phyloP scores from a whole-genome alignment of 2,113 vertebrate genomes.

The Osmerus mordax region DNA sequence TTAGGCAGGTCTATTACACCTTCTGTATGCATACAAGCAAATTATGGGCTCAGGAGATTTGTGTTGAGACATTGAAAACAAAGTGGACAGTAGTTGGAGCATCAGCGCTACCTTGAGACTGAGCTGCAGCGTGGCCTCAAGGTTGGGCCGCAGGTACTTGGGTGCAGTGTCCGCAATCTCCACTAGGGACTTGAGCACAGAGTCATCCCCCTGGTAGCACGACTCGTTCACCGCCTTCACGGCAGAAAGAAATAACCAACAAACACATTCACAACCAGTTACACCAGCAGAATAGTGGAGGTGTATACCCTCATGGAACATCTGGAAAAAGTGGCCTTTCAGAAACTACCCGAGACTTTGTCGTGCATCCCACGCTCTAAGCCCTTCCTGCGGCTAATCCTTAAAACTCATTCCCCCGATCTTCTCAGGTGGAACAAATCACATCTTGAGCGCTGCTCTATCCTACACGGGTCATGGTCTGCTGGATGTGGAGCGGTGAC shows the following conservation, averaged over 20 bases:
- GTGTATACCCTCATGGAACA: not conserved
- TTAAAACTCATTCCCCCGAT: too few relatives aligned
- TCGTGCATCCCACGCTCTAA: too few relatives aligned
- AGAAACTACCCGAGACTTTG: too few relatives aligned
- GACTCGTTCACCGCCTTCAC: conserved; percentile 92
- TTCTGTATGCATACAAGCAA: too few relatives aligned
- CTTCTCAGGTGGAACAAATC: too few relatives aligned
- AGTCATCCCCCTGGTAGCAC: conserved; percentile 93
- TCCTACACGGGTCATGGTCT: too few relatives aligned
- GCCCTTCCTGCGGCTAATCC: too few relatives aligned
- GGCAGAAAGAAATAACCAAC: not conserved
- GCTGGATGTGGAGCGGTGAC: conserved; percentile 11
- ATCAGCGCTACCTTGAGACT: conserved; percentile 76
- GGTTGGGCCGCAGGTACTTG: conserved; percentile 91
- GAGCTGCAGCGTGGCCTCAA: conserved; percentile 92
- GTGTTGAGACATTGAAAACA: too few relatives aligned
- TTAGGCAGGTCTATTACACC: too few relatives aligned
- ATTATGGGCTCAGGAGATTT: too few relatives aligned
- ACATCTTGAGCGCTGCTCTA: too few relatives aligned
- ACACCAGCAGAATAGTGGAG: not conserved
- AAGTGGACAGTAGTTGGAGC: too few relatives aligned
- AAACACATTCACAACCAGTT: not conserved
- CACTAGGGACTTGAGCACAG: conserved; percentile 94
- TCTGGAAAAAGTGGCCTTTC: not conserved
- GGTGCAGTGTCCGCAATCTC: conserved; percentile 97